Evolutionary conservation across 1,140 invertebrate species (phyloP).

Genomic region (Anoplolepis gracilipes): DNA sequence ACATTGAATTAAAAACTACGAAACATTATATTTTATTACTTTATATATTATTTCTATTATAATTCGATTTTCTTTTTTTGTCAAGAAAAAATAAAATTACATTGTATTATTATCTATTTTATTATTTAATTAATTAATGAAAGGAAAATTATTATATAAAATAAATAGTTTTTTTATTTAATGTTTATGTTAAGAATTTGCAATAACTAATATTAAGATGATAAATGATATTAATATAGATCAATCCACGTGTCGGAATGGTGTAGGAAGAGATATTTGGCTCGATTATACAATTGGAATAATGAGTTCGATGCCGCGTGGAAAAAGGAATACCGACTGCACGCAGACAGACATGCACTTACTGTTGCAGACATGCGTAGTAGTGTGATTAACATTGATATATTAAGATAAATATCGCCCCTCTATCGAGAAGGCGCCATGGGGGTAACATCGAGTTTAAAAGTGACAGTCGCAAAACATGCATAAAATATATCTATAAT

Average conservation of each 20-base stretch:
- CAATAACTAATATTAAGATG: background rate
- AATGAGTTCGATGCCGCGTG: constrained; percentile 38
- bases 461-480: constrained; percentile 23
- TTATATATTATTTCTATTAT: background rate
- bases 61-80: background rate
- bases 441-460: constrained; percentile 3
- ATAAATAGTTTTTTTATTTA: background rate
- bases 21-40: background rate
- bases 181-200: background rate
- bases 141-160: background rate
- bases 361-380: constrained; percentile 30
- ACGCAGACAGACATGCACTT: constrained; percentile 20
- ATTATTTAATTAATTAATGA: constrained; percentile 5
- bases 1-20: background rate
- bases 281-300: constrained; percentile 56
- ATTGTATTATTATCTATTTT: background rate
- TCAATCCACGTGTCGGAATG: constrained; percentile 28
- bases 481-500: background rate
- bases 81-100: background rate
- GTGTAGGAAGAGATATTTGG: constrained; percentile 10
- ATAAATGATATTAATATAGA: background rate
- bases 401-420: constrained; percentile 42
- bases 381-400: constrained; percentile 58
- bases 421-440: background rate
- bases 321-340: constrained; percentile 17